phyloP scores from a whole-genome alignment of 2,888 invertebrate species.

The Drosophila macrospina region DNA sequence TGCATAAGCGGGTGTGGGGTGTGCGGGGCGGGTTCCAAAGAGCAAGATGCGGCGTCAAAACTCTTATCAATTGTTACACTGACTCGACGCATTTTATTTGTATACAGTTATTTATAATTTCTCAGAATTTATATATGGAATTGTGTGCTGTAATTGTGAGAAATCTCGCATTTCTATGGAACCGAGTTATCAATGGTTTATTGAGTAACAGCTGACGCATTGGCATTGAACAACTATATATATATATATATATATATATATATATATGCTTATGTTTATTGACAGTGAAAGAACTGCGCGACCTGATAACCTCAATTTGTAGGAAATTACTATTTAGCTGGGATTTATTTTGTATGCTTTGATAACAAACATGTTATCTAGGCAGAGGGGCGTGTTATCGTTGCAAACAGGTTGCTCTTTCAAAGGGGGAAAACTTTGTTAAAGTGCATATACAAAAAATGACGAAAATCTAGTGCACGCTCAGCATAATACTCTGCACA shows the following conservation, averaged over 20 bases:
- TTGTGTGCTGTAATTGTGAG: constrained; percentile 2
- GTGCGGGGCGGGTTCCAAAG: not conserved
- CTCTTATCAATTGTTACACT: constrained; percentile 53
- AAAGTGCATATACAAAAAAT: too few species aligned
- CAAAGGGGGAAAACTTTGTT: not conserved
- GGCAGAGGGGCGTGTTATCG: constrained; percentile 7
- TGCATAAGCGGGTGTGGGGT: constrained; percentile 14
- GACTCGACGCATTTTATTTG: constrained; percentile 12
- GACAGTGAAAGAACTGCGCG: constrained; percentile 27
- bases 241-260: not conserved
- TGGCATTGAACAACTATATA: constrained; percentile 28
- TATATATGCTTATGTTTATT: too few species aligned
- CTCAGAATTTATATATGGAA: constrained; percentile 29
- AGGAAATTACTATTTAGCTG: constrained; percentile 24
- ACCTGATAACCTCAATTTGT: constrained; percentile 62
- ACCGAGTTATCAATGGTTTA: constrained; percentile 39
- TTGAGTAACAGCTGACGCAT: constrained; percentile 34
- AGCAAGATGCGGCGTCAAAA: constrained; percentile 39
- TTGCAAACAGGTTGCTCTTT: constrained; percentile 16
- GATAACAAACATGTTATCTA: constrained; percentile 11
- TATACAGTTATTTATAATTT: constrained; percentile 23
- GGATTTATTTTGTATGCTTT: constrained; percentile 6
- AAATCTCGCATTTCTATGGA: not conserved
- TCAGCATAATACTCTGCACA: too few species aligned
- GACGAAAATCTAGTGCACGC: too few species aligned